A percentile compares a stretch with the other conserved stretches of the same genome.
phyloP scores from a whole-genome alignment of 2,888 invertebrate genomes.

The Diaperis boleti region DNA sequence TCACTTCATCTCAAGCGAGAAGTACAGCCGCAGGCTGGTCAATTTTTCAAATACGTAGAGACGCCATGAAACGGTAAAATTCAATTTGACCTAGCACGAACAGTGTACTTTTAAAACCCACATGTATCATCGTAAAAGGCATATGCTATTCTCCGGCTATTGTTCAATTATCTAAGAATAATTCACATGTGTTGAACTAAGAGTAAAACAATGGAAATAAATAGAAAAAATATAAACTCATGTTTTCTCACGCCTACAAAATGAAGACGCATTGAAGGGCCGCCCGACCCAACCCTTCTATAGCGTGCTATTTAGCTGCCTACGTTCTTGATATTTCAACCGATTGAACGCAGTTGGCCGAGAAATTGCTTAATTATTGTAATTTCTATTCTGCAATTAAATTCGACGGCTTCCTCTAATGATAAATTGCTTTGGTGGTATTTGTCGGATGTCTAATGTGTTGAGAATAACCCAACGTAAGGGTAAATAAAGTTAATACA shows the following conservation, averaged over 20 bases:
- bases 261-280: constrained; percentile 22
- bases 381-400: constrained; percentile 55
- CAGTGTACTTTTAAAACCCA: constrained; percentile 12
- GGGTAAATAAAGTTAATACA: too few relatives aligned
- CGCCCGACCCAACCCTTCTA: constrained; percentile 36
- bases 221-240: constrained; percentile 22
- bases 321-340: constrained; percentile 31
- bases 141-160: constrained; percentile 23
- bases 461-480: too few relatives aligned
- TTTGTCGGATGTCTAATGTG: too few relatives aligned
- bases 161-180: constrained; percentile 29
- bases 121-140: constrained; percentile 15
- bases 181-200: constrained; percentile 29
- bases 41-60: constrained; percentile 57
- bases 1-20: constrained; percentile 49
- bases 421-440: too few relatives aligned
- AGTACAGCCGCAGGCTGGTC: constrained; percentile 53
- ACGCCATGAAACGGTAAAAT: constrained; percentile 54
- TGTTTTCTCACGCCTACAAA: constrained; percentile 42
- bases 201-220: constrained; percentile 32
- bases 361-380: constrained; percentile 57
- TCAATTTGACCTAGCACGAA: constrained; percentile 52
- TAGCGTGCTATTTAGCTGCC: constrained; percentile 34
- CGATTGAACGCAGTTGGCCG: constrained; percentile 42
- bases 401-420: constrained; percentile 8